Base-by-base conservation (phyloP, 2,113 vertebrate species). In the Oplegnathus fasciatus region DNA sequence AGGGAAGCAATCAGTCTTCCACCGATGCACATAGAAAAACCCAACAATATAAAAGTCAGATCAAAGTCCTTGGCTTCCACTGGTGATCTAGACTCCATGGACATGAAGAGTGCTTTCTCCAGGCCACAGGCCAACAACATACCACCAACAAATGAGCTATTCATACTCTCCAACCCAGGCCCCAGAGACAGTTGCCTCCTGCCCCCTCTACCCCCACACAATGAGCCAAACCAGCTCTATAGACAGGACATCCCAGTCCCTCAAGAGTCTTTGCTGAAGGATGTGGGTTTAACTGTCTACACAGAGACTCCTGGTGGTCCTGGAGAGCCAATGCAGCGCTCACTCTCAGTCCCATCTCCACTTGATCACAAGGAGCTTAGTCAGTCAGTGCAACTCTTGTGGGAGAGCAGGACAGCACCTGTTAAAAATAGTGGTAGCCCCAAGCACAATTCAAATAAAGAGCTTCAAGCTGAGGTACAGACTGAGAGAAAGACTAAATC, bases 41-140 rank as follows among this genome's bases (percentile, higher is more conserved):
- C 86, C 64, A 94, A 86, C 67, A 86, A 86, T 52, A 91, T 94
- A 75, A 95, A 94, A 88, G 83, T 90, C 83, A 93, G 93, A 75
- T 95, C 96, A 55, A 96, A 96, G 88, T 96, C 93, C 13, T 96
- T 96, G 87, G 94, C 88, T 6, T 64, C 94, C n/a, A 94, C 93
- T 34, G 80, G 48, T 1, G 90, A 91, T 73, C 76, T 91, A n/a
- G 91, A 92, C 30, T 77, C 48, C 0, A 75, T 88, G 61, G 74
- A 28, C n/a, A 70, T 73, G n/a, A 88, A 75, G 50, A 74, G 15
- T 0, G 0, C 77, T 75, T 94, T 85, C 9, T 86, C 85, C 73
- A 93, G 68, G 50, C 76, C 88, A 24, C 89, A 66, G 18, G 72
- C 9, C 18, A 91, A 89, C 78, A 89, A 85, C 60, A 83, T 80